Percentiles rank a stretch among this genome's conserved stretches.
Conservation (phyloP, 2,797 vertebrate species). For the Liparis tanakae region DNA sequence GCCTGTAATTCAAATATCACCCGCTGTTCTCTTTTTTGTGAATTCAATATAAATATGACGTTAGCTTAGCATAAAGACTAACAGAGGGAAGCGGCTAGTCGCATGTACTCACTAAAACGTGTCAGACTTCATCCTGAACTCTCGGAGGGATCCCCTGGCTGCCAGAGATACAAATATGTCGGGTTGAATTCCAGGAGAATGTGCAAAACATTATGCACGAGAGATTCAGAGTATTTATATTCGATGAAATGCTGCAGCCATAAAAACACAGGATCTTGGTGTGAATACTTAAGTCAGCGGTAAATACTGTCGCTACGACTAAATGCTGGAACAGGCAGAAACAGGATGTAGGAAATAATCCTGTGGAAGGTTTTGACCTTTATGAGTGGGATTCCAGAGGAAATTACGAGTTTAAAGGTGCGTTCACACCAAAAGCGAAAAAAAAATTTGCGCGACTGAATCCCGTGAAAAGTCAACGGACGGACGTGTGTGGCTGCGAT, state of each 20-base stretch:
- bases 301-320: slow-evolving; percentile 16
- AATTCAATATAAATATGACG: not conserved
- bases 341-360: slow-evolving; percentile 14
- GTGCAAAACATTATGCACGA: slow-evolving; percentile 29
- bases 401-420: too few species aligned
- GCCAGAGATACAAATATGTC: slow-evolving; percentile 28
- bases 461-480: too few species aligned
- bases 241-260: slow-evolving; percentile 38
- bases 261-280: slow-evolving; percentile 32
- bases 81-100: not conserved
- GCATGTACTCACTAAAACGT: slow-evolving; percentile 22
- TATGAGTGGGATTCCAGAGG: not conserved
- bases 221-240: slow-evolving; percentile 31
- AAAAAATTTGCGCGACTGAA: too few species aligned
- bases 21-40: not conserved
- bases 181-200: slow-evolving; percentile 24
- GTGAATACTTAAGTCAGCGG: slow-evolving; percentile 34
- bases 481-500: too few species aligned
- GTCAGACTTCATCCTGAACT: slow-evolving; percentile 10
- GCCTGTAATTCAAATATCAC: not conserved
- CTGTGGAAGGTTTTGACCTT: not conserved
- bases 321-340: slow-evolving; percentile 24
- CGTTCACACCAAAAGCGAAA: too few species aligned
- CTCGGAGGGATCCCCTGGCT: slow-evolving; percentile 9
- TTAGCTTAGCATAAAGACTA: not conserved